Evolutionary conservation across 2,113 vertebrate genomes (phyloP).

Genomic region (Callipepla californica): DNA sequence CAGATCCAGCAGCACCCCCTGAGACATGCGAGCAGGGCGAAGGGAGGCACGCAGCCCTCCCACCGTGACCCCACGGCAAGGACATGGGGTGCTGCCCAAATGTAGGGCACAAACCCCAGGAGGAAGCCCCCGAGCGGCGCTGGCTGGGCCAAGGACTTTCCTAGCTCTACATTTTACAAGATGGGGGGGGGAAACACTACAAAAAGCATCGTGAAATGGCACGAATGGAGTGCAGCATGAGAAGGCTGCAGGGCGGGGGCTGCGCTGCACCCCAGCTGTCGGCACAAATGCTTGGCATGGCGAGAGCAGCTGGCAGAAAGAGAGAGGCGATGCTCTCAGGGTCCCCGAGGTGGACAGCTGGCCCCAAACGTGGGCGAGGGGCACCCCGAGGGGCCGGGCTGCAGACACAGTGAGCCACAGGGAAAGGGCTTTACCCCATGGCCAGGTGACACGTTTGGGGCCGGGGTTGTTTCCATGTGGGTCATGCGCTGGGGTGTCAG

Average conservation of each 20-base stretch:
- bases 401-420: neutral
- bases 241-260: neutral
- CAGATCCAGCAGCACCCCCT: conserved; percentile 71
- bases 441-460: neutral
- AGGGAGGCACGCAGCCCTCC: neutral
- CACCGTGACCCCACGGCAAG: rapidly evolving
- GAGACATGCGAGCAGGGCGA: neutral
- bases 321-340: neutral
- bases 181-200: rapidly evolving
- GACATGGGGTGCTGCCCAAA: rapidly evolving
- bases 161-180: neutral
- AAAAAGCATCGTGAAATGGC: neutral
- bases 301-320: neutral
- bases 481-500: neutral
- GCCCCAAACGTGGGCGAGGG: neutral
- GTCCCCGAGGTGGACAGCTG: neutral
- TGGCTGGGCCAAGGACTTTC: neutral
- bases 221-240: neutral
- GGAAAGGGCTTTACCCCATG: neutral
- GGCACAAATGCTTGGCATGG: neutral
- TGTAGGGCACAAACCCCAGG: rapidly evolving
- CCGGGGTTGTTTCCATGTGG: neutral
- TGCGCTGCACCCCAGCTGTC: neutral
- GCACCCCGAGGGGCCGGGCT: neutral
- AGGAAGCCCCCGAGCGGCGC: rapidly evolving